phyloP scores from a whole-genome alignment of 2,113 vertebrate genomes.

The Naja naja region DNA sequence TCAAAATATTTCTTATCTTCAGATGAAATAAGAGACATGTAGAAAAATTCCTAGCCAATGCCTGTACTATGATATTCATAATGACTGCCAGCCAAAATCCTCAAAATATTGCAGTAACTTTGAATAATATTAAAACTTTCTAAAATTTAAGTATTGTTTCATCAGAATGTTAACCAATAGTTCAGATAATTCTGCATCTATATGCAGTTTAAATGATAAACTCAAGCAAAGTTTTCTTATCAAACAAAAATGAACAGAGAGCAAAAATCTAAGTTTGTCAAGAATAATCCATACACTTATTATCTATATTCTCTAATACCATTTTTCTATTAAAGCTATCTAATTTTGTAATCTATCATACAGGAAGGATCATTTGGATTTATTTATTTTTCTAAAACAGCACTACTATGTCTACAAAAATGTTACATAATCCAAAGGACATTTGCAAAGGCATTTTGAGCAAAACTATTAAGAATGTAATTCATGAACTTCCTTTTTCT shows the following conservation, averaged over 20 bases:
- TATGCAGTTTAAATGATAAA: neutral
- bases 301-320: neutral
- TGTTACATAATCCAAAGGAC: neutral
- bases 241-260: neutral
- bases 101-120: neutral
- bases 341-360: neutral
- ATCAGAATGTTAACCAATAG: neutral
- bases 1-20: neutral
- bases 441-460: neutral
- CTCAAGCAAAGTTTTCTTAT: neutral
- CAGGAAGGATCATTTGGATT: neutral
- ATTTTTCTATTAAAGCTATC: neutral
- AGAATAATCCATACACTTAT: neutral
- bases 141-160: neutral
- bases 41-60: neutral
- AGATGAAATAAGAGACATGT: neutral
- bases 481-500: neutral
- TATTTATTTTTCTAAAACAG: neutral
- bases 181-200: neutral
- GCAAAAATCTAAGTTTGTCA: neutral
- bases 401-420: neutral
- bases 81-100: neutral
- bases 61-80: neutral
- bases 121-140: neutral
- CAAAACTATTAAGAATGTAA: neutral